A percentile compares a stretch with the other conserved stretches of the same genome.
Conservation (phyloP, 2,888 invertebrate genomes). For the Lasioglossum morio region DNA sequence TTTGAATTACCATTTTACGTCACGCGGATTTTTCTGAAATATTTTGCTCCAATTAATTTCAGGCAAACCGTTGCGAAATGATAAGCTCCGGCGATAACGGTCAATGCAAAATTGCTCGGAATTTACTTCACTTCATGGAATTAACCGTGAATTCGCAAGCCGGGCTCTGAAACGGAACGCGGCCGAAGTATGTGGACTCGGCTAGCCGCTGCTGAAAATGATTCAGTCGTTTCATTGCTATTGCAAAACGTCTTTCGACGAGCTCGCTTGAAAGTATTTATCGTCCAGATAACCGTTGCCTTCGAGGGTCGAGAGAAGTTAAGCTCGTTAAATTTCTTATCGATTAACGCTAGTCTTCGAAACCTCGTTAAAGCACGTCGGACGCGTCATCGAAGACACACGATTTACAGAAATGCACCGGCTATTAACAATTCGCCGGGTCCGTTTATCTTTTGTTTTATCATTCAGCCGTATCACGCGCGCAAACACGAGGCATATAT, state of each 20-base stretch:
- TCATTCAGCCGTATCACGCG: neutral
- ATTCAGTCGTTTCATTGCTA: slow-evolving; percentile 48
- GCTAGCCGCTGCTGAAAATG: slow-evolving; percentile 30
- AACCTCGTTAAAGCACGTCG: slow-evolving; percentile 51
- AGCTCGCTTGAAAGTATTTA: slow-evolving; percentile 56
- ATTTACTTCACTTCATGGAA: neutral
- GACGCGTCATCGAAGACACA: slow-evolving; percentile 41
- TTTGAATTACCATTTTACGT: neutral
- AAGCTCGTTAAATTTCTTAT: slow-evolving; percentile 65
- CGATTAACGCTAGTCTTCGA: slow-evolving; percentile 60
- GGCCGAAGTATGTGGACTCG: slow-evolving; percentile 15
- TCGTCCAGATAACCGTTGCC: slow-evolving; percentile 54
- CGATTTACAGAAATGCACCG: slow-evolving; percentile 7
- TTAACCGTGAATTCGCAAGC: neutral
- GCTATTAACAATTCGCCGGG: neutral
- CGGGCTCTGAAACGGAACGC: slow-evolving; percentile 24
- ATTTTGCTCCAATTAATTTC: neutral
- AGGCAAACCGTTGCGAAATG: neutral
- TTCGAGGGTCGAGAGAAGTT: slow-evolving; percentile 56
- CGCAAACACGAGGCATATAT: neutral
- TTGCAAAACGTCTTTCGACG: slow-evolving; percentile 59
- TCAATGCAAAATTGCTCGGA: neutral
- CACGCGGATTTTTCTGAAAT: neutral
- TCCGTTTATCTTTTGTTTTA: neutral
- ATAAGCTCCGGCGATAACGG: neutral